Evolutionary conservation across 1,140 invertebrate species (phyloP).

Genomic region (Conus betulinus): DNA sequence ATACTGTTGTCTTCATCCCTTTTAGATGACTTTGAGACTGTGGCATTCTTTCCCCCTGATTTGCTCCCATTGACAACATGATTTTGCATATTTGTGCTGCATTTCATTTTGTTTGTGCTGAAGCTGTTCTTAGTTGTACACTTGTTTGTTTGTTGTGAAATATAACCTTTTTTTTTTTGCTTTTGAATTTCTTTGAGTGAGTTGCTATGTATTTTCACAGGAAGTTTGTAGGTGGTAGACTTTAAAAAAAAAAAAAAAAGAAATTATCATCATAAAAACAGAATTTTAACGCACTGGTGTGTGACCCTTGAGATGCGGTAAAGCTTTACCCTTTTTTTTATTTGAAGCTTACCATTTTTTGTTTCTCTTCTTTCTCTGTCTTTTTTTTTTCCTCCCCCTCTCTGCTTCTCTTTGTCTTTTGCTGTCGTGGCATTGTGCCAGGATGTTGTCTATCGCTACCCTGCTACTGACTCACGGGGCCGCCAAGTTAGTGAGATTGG

Average conservation of each 20-base stretch:
- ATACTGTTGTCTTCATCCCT: too few relatives aligned
- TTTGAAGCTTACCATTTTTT: slow-evolving; percentile 1
- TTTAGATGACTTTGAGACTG: neutral
- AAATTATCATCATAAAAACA: too few relatives aligned
- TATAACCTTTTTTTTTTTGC: neutral
- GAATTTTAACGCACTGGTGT: neutral
- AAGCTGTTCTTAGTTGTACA: neutral
- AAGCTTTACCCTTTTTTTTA: neutral
- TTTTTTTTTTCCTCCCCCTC: slow-evolving; percentile 36
- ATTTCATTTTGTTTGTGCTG: neutral
- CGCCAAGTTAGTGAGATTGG: slow-evolving; percentile 65
- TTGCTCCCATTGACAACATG: neutral
- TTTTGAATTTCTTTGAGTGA: neutral
- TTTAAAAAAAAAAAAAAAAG: too few relatives aligned
- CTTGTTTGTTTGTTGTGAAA: neutral
- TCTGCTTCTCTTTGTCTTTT: slow-evolving; percentile 30
- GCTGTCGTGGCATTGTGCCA: slow-evolving; percentile 46
- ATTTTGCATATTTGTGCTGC: neutral
- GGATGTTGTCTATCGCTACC: slow-evolving; percentile 58
- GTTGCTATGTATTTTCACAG: neutral
- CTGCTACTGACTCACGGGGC: slow-evolving; percentile 48
- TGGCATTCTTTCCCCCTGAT: neutral
- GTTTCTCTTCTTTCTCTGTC: slow-evolving; percentile 17
- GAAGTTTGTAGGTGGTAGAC: neutral
- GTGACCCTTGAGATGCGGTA: neutral